phyloP scores from a whole-genome alignment of 2,113 vertebrate genomes.

The Eulacestoma nigropectus region DNA sequence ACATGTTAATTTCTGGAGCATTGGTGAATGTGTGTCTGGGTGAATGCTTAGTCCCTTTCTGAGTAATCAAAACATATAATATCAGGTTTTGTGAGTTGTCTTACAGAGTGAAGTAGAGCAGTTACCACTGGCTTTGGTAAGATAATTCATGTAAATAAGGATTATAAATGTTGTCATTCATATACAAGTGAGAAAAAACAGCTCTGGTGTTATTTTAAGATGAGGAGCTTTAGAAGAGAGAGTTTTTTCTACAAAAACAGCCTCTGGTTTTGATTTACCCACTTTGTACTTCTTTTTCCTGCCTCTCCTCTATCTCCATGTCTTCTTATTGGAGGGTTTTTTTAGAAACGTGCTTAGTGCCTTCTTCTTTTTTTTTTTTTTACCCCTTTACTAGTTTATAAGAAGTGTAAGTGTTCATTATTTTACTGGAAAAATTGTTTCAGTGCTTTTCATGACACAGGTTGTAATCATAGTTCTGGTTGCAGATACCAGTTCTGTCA shows the following conservation, averaged over 20 bases:
- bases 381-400: background rate
- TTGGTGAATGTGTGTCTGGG: background rate
- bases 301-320: background rate
- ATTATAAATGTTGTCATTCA: background rate
- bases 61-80: background rate
- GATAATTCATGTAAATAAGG: background rate
- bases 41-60: background rate
- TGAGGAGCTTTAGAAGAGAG: background rate
- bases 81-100: background rate
- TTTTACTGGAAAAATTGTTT: background rate
- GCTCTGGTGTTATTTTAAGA: background rate
- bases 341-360: background rate
- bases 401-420: background rate
- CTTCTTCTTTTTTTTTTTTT: background rate
- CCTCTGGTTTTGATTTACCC: background rate
- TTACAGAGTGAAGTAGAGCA: background rate
- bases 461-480: background rate
- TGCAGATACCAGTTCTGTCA: background rate
- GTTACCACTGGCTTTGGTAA: background rate
- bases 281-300: background rate
- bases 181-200: background rate
- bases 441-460: background rate
- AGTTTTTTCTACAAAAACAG: background rate
- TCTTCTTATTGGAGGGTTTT: background rate
- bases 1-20: background rate